Conservation (phyloP, 2,888 invertebrate species). For the Drosophila paranaensis region DNA sequence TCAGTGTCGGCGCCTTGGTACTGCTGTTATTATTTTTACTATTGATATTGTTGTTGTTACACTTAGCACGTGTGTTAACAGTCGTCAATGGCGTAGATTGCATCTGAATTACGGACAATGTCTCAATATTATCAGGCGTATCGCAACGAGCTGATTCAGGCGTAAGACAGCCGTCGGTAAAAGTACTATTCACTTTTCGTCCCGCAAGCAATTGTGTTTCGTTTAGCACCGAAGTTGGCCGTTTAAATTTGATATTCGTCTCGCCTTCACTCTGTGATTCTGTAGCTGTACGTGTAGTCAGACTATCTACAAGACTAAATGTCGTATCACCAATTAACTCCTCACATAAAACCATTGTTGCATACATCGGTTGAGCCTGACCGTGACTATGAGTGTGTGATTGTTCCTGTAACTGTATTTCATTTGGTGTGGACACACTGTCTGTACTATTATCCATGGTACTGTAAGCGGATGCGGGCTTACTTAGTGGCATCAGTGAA, state of each 20-base stretch:
- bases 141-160: constrained; percentile 70
- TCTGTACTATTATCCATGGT: constrained; percentile 84
- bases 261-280: constrained; percentile 27
- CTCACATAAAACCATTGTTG: constrained; percentile 72
- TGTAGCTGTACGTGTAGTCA: constrained; percentile 42
- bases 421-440: constrained; percentile 67
- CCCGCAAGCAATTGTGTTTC: constrained; percentile 70
- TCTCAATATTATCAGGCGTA: constrained; percentile 78
- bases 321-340: constrained; percentile 83
- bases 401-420: constrained; percentile 14
- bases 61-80: constrained; percentile 11
- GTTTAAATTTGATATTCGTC: constrained; percentile 64
- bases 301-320: constrained; percentile 81
- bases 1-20: constrained; percentile 68
- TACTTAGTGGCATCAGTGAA: constrained; percentile 78
- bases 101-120: constrained; percentile 58
- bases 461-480: constrained; percentile 83
- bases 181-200: constrained; percentile 59
- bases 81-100: constrained; percentile 82
- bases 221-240: constrained; percentile 54
- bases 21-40: constrained; percentile 55
- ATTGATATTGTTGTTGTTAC: constrained; percentile 22
- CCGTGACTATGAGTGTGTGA: neutral
- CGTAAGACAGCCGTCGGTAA: constrained; percentile 55
- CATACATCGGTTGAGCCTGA: constrained; percentile 1